Evolutionary conservation across 2,113 vertebrate genomes (phyloP).

Genomic region (Callipepla californica): DNA sequence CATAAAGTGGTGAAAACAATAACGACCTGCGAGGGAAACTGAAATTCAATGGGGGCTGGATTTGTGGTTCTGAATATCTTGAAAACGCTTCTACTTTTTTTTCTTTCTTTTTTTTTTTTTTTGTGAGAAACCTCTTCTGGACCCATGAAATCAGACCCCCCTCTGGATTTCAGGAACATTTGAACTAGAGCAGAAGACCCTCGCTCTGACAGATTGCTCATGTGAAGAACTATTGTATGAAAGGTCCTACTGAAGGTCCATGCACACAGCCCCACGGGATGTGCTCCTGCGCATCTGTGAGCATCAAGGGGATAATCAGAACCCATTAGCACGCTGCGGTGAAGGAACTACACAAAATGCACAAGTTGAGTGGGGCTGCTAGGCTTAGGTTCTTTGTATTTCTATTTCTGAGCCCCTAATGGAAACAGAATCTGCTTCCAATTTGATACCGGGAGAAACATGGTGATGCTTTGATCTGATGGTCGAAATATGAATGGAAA

Average conservation of each 20-base stretch:
- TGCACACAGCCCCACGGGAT: background rate
- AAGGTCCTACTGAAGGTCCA: background rate
- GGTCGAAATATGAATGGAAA: background rate
- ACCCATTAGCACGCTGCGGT: background rate
- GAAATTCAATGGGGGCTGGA: slow-evolving; percentile 6
- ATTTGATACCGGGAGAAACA: background rate
- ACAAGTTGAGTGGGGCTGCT: background rate
- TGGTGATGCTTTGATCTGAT: background rate
- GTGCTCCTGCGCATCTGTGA: background rate
- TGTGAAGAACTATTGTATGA: background rate
- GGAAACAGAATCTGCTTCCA: background rate
- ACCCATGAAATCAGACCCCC: background rate
- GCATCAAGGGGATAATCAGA: background rate
- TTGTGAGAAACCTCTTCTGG: slow-evolving; percentile 33
- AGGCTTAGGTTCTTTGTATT: background rate
- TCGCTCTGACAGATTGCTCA: background rate
- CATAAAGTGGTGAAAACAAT: slow-evolving; percentile 49
- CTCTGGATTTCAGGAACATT: slow-evolving; percentile 4
- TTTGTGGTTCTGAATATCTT: slow-evolving; percentile 37
- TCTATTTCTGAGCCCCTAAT: background rate
- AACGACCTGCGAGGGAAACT: slow-evolving; percentile 35
- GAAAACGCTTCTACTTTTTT: slow-evolving; percentile 28
- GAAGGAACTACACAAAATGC: background rate
- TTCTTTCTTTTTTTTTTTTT: background rate
- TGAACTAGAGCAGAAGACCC: background rate